Conservation (phyloP, 2,888 invertebrate genomes). For the Ichneumoninae sp. region DNA sequence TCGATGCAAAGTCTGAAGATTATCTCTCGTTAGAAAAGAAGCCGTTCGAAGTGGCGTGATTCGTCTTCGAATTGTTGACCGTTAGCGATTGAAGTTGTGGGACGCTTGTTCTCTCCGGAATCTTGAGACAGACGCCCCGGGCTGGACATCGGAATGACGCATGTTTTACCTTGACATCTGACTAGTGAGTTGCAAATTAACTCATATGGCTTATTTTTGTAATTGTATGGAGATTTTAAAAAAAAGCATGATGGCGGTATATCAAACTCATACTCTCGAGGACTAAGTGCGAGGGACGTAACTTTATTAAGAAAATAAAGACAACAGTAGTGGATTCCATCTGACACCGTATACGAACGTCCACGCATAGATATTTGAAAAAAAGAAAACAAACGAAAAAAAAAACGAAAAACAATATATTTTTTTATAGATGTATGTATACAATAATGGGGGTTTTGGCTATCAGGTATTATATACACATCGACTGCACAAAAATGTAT, state of each 20-base stretch:
- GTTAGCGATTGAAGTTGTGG: neutral
- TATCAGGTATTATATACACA: slow-evolving; percentile 42
- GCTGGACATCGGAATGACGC: neutral
- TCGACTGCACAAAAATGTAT: slow-evolving; percentile 15
- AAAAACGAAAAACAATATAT: slow-evolving; percentile 9
- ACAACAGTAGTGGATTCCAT: slow-evolving; percentile 26
- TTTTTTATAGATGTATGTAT: slow-evolving; percentile 17
- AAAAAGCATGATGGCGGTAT: slow-evolving; percentile 1
- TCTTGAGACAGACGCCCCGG: neutral
- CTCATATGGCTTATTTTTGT: neutral
- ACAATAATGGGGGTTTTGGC: neutral
- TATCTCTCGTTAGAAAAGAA: neutral
- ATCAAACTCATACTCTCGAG: neutral
- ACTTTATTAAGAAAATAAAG: slow-evolving; percentile 45
- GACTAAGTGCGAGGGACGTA: neutral
- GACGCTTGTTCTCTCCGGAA: neutral
- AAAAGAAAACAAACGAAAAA: slow-evolving; percentile 21
- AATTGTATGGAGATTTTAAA: neutral
- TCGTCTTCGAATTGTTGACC: neutral
- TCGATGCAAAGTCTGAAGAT: neutral
- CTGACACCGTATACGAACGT: slow-evolving; percentile 15
- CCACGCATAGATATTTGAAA: slow-evolving; percentile 24
- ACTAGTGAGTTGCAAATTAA: slow-evolving; percentile 41
- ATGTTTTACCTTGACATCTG: slow-evolving; percentile 27
- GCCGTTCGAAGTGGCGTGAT: neutral